phyloP scores from a whole-genome alignment of 2,113 vertebrate species.

The Embiotoca jacksoni region DNA sequence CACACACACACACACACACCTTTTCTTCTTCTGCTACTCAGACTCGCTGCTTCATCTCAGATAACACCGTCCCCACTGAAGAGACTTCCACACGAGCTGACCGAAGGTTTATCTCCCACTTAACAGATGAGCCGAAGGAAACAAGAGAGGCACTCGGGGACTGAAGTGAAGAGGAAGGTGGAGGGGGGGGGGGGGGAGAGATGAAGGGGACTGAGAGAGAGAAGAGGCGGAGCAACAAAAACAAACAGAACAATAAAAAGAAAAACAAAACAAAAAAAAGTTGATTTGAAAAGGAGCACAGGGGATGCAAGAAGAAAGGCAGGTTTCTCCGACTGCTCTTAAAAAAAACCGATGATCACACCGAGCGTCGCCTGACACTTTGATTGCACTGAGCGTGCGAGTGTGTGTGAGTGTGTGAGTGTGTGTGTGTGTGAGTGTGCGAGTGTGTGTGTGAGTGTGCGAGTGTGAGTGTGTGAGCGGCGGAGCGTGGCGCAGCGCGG shows the following conservation, averaged over 20 bases:
- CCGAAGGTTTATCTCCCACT: conserved; percentile 77
- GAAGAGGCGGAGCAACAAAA: conserved; percentile 22
- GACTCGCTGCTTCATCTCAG: conserved; percentile 61
- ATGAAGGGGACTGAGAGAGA: background rate
- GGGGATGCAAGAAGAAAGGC: conserved; percentile 10
- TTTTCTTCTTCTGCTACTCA: conserved; percentile 37
- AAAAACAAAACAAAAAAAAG: conserved; percentile 16
- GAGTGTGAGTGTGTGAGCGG: conserved; percentile 10
- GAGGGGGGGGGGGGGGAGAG: conserved; percentile 35
- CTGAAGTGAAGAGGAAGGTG: conserved; percentile 15
- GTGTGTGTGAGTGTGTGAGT: too few relatives aligned
- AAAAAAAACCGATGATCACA: conserved; percentile 46
- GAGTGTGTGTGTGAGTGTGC: background rate
- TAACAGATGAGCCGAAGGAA: conserved; percentile 79
- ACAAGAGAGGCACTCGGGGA: conserved; percentile 75
- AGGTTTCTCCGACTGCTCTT: conserved; percentile 43
- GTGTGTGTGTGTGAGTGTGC: conserved; percentile 29
- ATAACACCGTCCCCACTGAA: conserved; percentile 73
- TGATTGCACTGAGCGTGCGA: conserved; percentile 20
- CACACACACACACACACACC: conserved; percentile 21
- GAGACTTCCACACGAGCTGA: conserved; percentile 75
- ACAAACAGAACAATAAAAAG: conserved; percentile 2
- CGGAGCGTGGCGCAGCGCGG: conserved; percentile 28
- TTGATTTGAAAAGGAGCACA: conserved; percentile 13
- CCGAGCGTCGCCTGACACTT: conserved; percentile 30